Evolutionary conservation across 2,888 invertebrate species (phyloP).

Genomic region (Abscondita cerata): DNA sequence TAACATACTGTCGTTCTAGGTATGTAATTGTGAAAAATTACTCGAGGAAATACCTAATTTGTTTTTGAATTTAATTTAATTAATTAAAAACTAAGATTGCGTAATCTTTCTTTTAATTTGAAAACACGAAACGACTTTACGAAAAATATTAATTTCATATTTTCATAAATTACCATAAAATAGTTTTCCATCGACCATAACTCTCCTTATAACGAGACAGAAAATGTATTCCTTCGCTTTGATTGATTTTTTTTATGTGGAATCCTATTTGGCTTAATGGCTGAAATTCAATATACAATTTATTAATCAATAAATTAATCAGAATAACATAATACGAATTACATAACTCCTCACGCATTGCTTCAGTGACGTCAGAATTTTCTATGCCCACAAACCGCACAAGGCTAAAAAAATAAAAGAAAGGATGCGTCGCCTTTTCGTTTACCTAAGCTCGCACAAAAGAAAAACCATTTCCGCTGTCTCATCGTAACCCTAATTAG

Average conservation of each 20-base stretch:
- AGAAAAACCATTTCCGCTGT: neutral
- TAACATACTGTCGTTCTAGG: neutral
- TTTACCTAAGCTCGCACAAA: too few relatives aligned
- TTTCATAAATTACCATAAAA: neutral
- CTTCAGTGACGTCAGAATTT: neutral
- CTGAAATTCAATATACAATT: constrained; percentile 10
- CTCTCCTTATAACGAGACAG: neutral
- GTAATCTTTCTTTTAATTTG: too few relatives aligned
- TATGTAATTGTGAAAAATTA: too few relatives aligned
- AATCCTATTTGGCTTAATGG: constrained; percentile 6
- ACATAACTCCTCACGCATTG: constrained; percentile 5
- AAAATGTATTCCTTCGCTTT: neutral
- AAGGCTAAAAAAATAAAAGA: too few relatives aligned
- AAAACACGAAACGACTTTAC: too few relatives aligned
- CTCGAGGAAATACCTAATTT: too few relatives aligned
- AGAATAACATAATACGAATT: neutral
- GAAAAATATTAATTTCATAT: too few relatives aligned
- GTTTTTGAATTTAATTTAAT: too few relatives aligned
- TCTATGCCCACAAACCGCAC: neutral
- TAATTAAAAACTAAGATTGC: too few relatives aligned
- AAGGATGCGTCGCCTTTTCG: too few relatives aligned
- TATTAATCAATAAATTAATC: constrained; percentile 15
- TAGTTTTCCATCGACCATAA: neutral
- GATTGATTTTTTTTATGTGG: constrained; percentile 4
- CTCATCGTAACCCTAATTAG: constrained; percentile 21